Base-by-base conservation (phyloP, 2,113 vertebrate genomes). In the Salvelinus namaycush region DNA sequence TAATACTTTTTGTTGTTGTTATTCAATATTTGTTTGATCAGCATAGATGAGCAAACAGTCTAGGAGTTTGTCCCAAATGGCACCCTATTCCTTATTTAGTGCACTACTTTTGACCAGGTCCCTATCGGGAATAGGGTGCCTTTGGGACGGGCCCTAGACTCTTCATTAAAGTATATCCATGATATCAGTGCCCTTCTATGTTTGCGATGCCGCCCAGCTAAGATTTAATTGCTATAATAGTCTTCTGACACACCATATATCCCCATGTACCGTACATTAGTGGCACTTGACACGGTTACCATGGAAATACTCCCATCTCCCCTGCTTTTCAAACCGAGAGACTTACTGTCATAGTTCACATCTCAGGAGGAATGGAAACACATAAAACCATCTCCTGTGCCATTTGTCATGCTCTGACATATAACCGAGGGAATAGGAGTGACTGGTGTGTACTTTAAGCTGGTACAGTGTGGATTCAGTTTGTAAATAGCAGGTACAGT, bases 221-320 rank as follows among this genome's bases (percentile, higher is more conserved):
- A 51, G 64, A 72, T 65, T 79, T 80, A 74, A 83, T 84, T 78
- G 70, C 80, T 83, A 79, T 57, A 86, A 74, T 82, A 76, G 79
- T 79, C 69, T 80, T 83, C 78, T 69, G 73, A 86, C 81, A 79
- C 34, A 73, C n/a, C 68, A 69, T 31, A 11, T 77, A 79, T 68
- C 67, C 73, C 64, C 48, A 59, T 70, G 22, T 72, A 29, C 57
- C 68, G 22, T 70, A 26, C 49, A 74, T 76, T 16, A 22, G 59
- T 79, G 70, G n/a, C 64, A 71, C 79, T 76, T 76, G 18, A 54
- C 68, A 59, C 67, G 0, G 69, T 81, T 78, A 60, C 78, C 71
- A 77, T 79, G 78, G 76, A 75, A 74, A 79, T 81, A 31, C 27
- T 70, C 11, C 0, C 39, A 44, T 44, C 39, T 44, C 9, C 9